A percentile compares a stretch with the other conserved stretches of the same genome.
Conservation (phyloP, 2,888 invertebrate genomes). For the Arge pagana region DNA sequence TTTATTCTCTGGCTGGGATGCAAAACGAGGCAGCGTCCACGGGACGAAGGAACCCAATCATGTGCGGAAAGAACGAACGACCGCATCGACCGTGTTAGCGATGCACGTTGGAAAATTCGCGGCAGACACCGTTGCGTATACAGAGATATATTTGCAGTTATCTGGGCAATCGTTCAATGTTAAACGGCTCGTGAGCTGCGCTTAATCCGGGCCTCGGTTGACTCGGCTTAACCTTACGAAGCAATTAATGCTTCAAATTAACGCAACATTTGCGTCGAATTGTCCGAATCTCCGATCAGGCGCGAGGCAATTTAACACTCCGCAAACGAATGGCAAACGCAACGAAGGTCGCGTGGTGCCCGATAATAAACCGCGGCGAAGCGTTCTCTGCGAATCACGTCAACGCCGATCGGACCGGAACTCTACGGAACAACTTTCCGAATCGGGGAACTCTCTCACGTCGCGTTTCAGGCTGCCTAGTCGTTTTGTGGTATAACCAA, state of each 20-base stretch:
- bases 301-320: too few species aligned
- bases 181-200: conserved; percentile 18
- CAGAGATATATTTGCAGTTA: conserved; percentile 19
- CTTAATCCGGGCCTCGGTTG: conserved; percentile 15
- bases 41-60: too few species aligned
- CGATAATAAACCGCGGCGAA: background rate
- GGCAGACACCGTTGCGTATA: too few species aligned
- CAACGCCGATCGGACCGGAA: background rate
- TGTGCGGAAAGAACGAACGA: too few species aligned
- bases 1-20: too few species aligned
- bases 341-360: background rate
- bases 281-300: background rate
- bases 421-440: background rate
- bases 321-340: background rate
- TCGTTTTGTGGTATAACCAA: background rate
- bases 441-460: background rate
- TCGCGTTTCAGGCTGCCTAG: background rate
- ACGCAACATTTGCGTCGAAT: background rate
- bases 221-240: conserved; percentile 11
- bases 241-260: conserved; percentile 12
- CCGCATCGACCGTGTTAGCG: too few species aligned
- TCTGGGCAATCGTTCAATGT: conserved; percentile 18
- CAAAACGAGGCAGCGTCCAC: too few species aligned
- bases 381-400: background rate
- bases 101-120: too few species aligned